Evolutionary conservation across 2,113 vertebrate genomes (phyloP).

Genomic region (Tetrax tetrax): DNA sequence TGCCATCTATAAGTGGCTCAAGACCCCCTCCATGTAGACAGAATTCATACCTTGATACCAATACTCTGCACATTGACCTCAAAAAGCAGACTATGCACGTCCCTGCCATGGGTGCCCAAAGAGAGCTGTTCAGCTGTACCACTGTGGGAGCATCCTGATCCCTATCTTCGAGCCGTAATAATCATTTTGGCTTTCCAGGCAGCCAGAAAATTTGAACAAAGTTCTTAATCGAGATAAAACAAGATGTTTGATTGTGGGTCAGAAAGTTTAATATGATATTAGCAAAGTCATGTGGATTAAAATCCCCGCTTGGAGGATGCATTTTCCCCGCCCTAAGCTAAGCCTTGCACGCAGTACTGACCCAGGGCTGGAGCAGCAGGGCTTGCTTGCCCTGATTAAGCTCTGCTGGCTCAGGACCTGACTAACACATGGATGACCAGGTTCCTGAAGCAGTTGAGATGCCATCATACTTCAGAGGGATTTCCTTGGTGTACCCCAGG

Average conservation of each 20-base stretch:
- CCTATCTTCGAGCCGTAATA: neutral
- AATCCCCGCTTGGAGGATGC: neutral
- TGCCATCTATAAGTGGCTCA: neutral
- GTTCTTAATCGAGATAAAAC: neutral
- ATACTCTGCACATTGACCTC: neutral
- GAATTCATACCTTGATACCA: neutral
- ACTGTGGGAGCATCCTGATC: neutral
- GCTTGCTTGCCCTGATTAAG: rapidly evolving
- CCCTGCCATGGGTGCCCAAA: neutral
- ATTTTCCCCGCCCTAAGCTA: neutral
- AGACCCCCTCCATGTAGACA: neutral
- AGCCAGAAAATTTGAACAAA: neutral
- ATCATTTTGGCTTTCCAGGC: neutral
- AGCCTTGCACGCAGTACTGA: rapidly evolving
- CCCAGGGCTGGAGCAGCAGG: neutral
- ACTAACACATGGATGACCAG: rapidly evolving
- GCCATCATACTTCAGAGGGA: neutral
- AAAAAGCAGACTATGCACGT: rapidly evolving
- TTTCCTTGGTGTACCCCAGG: neutral
- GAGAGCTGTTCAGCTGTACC: neutral
- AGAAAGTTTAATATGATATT: neutral
- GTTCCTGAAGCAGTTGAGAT: neutral
- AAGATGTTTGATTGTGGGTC: neutral
- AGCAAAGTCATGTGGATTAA: neutral
- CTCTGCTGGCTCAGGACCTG: neutral